Evolutionary conservation across 2,113 vertebrate species (phyloP).

Genomic region (Smithornis capensis): DNA sequence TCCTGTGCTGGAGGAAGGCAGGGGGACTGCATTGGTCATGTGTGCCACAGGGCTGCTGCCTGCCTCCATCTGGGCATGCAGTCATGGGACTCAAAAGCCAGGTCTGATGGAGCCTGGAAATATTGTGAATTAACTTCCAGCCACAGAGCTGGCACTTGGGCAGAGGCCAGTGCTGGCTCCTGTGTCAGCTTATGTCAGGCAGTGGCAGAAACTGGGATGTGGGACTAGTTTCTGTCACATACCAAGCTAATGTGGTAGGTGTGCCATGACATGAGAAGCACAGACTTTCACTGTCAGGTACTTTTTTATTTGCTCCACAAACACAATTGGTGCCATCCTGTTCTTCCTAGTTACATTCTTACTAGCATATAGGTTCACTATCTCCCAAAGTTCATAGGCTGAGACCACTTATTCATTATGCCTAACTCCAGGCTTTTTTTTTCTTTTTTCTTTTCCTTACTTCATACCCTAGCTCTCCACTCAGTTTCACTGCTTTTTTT

Average conservation of each 20-base stretch:
- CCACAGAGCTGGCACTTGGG: neutral
- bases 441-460: neutral
- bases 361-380: neutral
- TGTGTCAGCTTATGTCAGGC: neutral
- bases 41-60: neutral
- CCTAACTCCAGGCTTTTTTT: neutral
- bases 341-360: neutral
- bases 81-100: neutral
- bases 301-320: neutral
- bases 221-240: neutral
- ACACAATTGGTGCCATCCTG: neutral
- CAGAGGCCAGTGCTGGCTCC: neutral
- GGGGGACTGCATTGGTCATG: accelerated
- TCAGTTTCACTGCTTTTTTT: neutral
- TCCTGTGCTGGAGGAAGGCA: neutral
- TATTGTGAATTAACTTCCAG: neutral
- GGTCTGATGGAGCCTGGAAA: neutral
- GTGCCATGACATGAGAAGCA: neutral
- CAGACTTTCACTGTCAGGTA: neutral
- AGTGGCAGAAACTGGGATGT: neutral
- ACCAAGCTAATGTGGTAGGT: neutral
- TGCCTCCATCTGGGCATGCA: neutral
- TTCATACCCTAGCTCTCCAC: neutral
- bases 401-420: neutral
- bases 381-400: neutral